Percentiles rank a stretch among this genome's conserved stretches.
These are phyloP conservation scores for Kuschelorhynchus macadamiae DNA, from an alignment of 2,888 invertebrate genomes.

Conservation along the genomic window DNA sequence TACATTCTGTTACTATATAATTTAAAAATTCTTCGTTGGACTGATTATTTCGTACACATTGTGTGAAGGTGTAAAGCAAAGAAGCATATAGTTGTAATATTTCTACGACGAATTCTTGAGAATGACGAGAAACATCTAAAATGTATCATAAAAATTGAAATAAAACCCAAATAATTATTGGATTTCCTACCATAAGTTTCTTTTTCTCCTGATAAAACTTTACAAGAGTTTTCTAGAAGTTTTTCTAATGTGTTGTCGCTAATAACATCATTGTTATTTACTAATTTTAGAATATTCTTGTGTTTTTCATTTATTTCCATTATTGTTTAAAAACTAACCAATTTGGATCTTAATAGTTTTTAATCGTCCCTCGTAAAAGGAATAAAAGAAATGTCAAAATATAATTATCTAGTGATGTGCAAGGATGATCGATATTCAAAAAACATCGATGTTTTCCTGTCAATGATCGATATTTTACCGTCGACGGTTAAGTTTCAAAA, in stretches of 20 bases:
- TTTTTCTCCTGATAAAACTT: constrained; percentile 53
- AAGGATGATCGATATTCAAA: no score
- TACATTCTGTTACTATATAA: constrained; percentile 59
- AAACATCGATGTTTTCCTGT: no score
- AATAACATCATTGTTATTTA: constrained; percentile 54
- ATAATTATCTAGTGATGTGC: no score
- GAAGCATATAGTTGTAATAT: constrained; percentile 18
- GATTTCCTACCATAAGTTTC: constrained; percentile 58
- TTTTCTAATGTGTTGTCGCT: constrained; percentile 57
- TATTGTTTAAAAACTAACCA: no score
- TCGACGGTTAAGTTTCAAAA: no score
- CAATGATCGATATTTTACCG: no score
- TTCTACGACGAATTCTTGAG: neutral
- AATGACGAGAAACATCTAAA: constrained; percentile 13
- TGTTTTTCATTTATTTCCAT: constrained; percentile 45
- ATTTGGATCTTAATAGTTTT: no score
- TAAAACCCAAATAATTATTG: neutral
- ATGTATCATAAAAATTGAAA: neutral
- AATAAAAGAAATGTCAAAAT: no score
- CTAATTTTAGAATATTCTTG: constrained; percentile 54
- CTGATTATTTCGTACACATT: constrained; percentile 60
- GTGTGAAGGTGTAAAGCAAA: constrained; percentile 60
- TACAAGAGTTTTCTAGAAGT: constrained; percentile 61
- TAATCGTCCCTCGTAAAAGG: no score
- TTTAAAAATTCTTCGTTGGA: constrained; percentile 56